These are phyloP conservation scores for Carpatolechia fugitivella DNA, from an alignment of 2,888 invertebrate genomes.

Conservation along the genomic window DNA sequence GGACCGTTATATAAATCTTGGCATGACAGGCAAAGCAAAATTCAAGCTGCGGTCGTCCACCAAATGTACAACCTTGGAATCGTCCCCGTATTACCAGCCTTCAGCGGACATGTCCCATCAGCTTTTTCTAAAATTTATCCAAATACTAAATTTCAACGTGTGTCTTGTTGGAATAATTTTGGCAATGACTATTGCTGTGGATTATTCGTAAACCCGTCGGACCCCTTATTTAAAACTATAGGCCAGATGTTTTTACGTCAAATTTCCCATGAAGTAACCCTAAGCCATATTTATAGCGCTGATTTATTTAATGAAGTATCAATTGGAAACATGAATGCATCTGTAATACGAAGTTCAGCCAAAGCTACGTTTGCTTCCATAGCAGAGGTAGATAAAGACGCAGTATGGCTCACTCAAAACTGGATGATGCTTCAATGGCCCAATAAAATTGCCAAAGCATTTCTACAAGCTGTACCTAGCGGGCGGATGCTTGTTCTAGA, in stretches of 20 bases:
- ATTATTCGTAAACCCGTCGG: conserved; percentile 87
- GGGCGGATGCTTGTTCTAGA: conserved; percentile 93
- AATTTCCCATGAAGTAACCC: conserved; percentile 80
- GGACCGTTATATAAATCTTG: conserved; percentile 89
- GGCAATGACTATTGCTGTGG: conserved; percentile 86
- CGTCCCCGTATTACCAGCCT: conserved; percentile 91
- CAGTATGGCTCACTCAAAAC: conserved; percentile 93
- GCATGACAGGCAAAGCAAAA: conserved; percentile 81
- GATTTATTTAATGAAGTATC: conserved; percentile 96
- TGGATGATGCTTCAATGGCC: conserved; percentile 89
- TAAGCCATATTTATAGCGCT: conserved; percentile 91
- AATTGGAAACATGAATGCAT: conserved; percentile 45
- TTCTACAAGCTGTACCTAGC: conserved; percentile 86
- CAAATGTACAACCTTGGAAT: conserved; percentile 92
- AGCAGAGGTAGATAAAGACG: conserved; percentile 83
- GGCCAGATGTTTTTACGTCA: conserved; percentile 85
- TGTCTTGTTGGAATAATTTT: conserved; percentile 85
- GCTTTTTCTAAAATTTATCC: conserved; percentile 87
- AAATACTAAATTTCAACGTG: conserved; percentile 75
- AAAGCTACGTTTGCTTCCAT: conserved; percentile 85
- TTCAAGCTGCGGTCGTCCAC: conserved; percentile 86
- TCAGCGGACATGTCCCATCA: conserved; percentile 93
- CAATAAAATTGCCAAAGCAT: conserved; percentile 81
- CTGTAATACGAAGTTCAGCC: conserved; percentile 82
- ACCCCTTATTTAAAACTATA: conserved; percentile 85